Evolutionary conservation across 2,113 vertebrate genomes (phyloP), one percentile per base, ranked within the genome.

Genomic region (Numenius arquata): DNA sequence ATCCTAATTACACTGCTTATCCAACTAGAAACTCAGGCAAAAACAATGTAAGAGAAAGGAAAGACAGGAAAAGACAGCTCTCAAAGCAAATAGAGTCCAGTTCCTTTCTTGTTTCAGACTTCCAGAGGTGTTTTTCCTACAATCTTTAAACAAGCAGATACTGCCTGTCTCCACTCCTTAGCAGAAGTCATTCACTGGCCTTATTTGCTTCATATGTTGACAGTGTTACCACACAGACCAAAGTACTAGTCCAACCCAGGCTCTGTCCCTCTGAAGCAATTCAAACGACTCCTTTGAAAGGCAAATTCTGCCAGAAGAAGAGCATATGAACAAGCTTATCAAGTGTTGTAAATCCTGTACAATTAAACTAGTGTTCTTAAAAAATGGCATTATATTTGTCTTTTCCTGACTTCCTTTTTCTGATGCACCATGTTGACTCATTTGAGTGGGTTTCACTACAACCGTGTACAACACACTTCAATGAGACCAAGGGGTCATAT

Each of bases 31-130:
- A 66, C 63, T 76, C 8, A 16, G 45, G 58, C 74, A 73, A 88
- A 96, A 91, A 85, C 43, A 82, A 41, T 3, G 8, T 30, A 65
- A 79, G 48, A 34, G 66, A 82, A 72, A 53, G 71, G 14, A 56
- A 88, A 88, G 63, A 66, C 85, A 82, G 71, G 74, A 94, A 91
- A 76, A 83, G 53, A 81, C 73, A 94, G 8, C 26, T 47, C 41
- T 83, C 53, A 79, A 61, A 94, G 82, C 36, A 90, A 91, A 79
- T 17, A 65, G 5, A 17, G 13, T 71, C 58, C 53, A 63, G 40
- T 62, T 90, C 41, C 36, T 65, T 73, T 83, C 53, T 94, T 38
- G 15, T 61, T 90, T 85, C 72, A 76, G 62, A 58, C 45, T 85
- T 88, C 48, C 71, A 91, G 67, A 84, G 91, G 66, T 82, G 45